These are phyloP conservation scores for Crocuta crocuta DNA, from an alignment of 2,113 vertebrate genomes.

Conservation along the genomic window DNA sequence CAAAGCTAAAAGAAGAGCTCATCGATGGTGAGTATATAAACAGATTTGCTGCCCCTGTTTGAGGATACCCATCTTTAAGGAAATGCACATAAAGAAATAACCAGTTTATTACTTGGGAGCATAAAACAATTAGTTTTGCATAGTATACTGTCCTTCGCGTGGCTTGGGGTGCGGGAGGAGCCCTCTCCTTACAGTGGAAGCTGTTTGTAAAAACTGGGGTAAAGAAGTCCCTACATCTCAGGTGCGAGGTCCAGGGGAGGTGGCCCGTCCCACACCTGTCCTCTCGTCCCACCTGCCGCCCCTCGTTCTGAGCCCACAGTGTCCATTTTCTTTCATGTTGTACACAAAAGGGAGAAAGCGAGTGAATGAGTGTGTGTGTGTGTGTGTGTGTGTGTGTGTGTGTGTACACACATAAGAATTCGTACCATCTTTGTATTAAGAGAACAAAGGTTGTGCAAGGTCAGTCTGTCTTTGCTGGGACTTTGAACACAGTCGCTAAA, in stretches of 20 bases:
- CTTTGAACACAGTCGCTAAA: neutral
- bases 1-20: conserved; percentile 98
- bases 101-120: neutral
- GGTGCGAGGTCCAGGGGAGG: neutral
- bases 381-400: neutral
- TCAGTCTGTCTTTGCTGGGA: neutral
- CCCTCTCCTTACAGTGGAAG: neutral
- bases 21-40: conserved; percentile 94
- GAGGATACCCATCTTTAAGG: neutral
- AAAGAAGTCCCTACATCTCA: neutral
- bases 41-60: neutral
- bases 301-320: neutral
- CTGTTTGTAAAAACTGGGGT: neutral
- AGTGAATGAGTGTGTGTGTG: neutral
- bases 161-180: neutral
- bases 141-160: neutral
- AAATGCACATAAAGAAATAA: neutral
- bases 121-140: neutral
- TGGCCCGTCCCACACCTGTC: too few relatives aligned
- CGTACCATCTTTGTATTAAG: neutral
- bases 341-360: neutral
- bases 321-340: neutral
- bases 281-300: too few relatives aligned
- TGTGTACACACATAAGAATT: neutral
- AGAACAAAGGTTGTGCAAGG: neutral